Percentiles rank a stretch among this genome's conserved stretches.
Conservation (phyloP, 2,113 vertebrate species). For the Syngnathoides biaculeatus region DNA sequence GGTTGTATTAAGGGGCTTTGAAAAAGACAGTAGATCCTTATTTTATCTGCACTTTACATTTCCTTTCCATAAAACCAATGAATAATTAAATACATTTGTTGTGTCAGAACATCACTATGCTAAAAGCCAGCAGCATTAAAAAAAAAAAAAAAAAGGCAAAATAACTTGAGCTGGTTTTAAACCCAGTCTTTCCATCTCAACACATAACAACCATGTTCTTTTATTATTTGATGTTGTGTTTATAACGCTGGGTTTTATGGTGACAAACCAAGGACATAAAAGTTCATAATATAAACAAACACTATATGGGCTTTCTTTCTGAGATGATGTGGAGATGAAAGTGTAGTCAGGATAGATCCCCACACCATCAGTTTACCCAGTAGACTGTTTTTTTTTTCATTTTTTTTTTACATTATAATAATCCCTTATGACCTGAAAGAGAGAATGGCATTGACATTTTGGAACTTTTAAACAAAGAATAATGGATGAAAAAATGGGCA, state of each 20-base stretch:
- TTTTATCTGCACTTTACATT: conserved; percentile 17
- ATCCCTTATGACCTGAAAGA: conserved; percentile 10
- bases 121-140: conserved; percentile 13
- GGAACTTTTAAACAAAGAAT: conserved; percentile 4
- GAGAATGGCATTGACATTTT: background rate
- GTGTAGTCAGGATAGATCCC: conserved; percentile 23
- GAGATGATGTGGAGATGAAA: conserved; percentile 9
- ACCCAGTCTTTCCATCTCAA: conserved; percentile 16
- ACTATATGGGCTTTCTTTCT: conserved; percentile 9
- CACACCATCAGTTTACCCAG: background rate
- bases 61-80: conserved; percentile 18
- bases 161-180: conserved; percentile 11
- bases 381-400: background rate
- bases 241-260: conserved; percentile 16
- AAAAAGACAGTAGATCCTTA: conserved; percentile 2
- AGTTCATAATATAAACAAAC: conserved; percentile 47
- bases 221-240: conserved; percentile 29
- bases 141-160: conserved; percentile 28
- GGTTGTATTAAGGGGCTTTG: conserved; percentile 12
- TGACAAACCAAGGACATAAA: conserved; percentile 40
- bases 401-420: too few species aligned
- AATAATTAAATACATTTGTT: conserved; percentile 34
- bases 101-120: conserved; percentile 11
- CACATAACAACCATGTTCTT: conserved; percentile 30
- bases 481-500: conserved; percentile 1